Evolutionary conservation across 2,113 vertebrate genomes (phyloP).

Genomic region (Lynx canadensis): DNA sequence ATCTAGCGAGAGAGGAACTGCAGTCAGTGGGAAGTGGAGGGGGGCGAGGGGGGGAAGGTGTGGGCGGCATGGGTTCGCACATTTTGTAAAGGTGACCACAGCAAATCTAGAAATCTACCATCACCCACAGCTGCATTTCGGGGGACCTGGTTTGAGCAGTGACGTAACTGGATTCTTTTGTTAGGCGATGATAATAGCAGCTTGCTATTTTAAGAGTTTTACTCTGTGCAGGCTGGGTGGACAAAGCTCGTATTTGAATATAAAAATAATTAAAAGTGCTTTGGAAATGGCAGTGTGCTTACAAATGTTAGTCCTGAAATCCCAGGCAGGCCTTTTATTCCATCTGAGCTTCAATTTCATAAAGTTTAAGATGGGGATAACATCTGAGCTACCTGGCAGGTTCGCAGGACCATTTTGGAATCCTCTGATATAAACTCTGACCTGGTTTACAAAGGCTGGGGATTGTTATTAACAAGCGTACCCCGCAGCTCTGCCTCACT

Average conservation of each 20-base stretch:
- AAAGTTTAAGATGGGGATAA: background rate
- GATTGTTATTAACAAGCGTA: rapidly evolving
- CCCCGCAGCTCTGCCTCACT: background rate
- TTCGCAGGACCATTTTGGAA: background rate
- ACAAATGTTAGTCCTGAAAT: background rate
- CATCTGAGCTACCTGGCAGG: background rate
- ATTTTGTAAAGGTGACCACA: background rate
- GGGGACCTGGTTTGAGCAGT: background rate
- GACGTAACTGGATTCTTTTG: background rate
- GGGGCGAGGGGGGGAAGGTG: background rate
- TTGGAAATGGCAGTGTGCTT: background rate
- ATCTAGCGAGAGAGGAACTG: background rate
- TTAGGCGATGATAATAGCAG: background rate
- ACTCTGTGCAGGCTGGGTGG: background rate
- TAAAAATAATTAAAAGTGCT: background rate
- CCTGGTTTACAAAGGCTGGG: background rate
- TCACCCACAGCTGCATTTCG: background rate
- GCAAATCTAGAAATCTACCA: too few species aligned
- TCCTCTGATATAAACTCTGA: background rate
- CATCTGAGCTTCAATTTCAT: background rate
- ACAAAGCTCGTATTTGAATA: background rate
- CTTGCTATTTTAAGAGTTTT: background rate
- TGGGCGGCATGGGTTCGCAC: background rate
- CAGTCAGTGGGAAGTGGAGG: background rate
- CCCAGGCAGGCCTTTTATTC: background rate